A percentile compares a stretch with the other conserved stretches of the same genome.
Evolutionary conservation across 2,888 invertebrate genomes (phyloP).

Genomic region (Lysandra bellargus): DNA sequence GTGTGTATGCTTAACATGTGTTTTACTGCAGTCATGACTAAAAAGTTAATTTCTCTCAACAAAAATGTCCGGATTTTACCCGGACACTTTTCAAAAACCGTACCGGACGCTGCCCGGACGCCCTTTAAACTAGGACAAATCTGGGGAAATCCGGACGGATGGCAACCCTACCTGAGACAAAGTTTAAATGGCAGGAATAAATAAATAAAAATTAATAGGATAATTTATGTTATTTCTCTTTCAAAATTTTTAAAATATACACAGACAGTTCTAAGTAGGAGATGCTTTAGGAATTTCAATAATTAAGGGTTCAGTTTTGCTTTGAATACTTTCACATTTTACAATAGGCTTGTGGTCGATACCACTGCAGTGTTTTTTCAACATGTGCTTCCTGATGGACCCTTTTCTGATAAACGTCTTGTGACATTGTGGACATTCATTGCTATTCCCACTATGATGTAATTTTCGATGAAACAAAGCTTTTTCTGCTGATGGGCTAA

Average conservation of each 20-base stretch:
- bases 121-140: no score
- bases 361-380: constrained; percentile 40
- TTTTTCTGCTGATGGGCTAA: constrained; percentile 50
- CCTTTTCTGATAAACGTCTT: constrained; percentile 51
- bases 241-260: not conserved
- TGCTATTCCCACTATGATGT: constrained; percentile 51
- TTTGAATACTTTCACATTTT: not conserved
- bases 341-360: not conserved
- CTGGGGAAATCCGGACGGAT: no score
- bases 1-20: no score
- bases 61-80: no score
- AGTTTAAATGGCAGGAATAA: no score
- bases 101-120: no score
- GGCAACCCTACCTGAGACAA: no score
- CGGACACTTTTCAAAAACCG: no score
- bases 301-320: not conserved
- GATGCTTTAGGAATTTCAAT: constrained; percentile 5
- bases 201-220: no score
- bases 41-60: no score
- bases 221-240: no score
- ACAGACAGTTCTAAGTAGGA: not conserved
- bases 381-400: constrained; percentile 48
- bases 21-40: no score
- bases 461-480: constrained; percentile 53
- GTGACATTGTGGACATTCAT: constrained; percentile 56